A percentile compares a stretch with the other conserved stretches of the same genome.
Conservation (phyloP, 2,113 vertebrate genomes). For the Thamnaconus septentrionalis region DNA sequence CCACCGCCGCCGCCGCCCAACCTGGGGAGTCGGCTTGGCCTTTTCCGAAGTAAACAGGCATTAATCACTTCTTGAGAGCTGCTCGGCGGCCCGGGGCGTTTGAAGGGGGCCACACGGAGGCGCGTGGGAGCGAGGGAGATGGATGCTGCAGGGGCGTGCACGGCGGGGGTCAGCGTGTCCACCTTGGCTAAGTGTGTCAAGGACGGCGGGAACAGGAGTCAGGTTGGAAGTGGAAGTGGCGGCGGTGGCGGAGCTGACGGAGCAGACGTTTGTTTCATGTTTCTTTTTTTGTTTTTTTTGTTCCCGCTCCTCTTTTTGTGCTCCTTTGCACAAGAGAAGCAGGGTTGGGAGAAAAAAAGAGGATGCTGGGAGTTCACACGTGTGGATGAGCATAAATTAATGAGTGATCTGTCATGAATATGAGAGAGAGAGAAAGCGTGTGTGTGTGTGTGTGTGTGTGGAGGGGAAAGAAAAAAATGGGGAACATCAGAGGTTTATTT, state of each 20-base stretch:
- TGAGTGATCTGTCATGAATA: slow-evolving; percentile 31
- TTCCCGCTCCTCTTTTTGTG: background rate
- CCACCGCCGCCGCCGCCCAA: slow-evolving; percentile 38
- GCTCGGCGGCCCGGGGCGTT: slow-evolving; percentile 71
- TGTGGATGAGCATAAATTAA: slow-evolving; percentile 26
- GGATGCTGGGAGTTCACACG: slow-evolving; percentile 10
- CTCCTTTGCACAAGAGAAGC: background rate
- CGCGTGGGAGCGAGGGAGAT: slow-evolving; percentile 68
- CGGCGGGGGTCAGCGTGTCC: slow-evolving; percentile 71
- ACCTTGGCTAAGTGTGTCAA: slow-evolving; percentile 83
- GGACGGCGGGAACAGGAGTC: slow-evolving; percentile 66
- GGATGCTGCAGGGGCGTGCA: slow-evolving; percentile 71
- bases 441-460: too few relatives aligned
- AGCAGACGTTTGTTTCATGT: slow-evolving; percentile 23
- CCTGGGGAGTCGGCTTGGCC: slow-evolving; percentile 65
- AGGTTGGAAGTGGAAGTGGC: slow-evolving; percentile 28
- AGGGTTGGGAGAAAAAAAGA: background rate
- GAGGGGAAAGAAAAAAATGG: background rate
- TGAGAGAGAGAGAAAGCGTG: background rate
- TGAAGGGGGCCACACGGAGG: slow-evolving; percentile 63
- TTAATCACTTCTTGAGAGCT: slow-evolving; percentile 78
- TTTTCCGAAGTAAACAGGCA: slow-evolving; percentile 80
- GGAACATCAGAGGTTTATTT: slow-evolving; percentile 14
- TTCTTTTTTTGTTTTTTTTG: background rate
- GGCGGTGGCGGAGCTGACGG: slow-evolving; percentile 38